phyloP scores from a whole-genome alignment of 92 coral and sea anemone species.

The Pocillopora meandrina region DNA sequence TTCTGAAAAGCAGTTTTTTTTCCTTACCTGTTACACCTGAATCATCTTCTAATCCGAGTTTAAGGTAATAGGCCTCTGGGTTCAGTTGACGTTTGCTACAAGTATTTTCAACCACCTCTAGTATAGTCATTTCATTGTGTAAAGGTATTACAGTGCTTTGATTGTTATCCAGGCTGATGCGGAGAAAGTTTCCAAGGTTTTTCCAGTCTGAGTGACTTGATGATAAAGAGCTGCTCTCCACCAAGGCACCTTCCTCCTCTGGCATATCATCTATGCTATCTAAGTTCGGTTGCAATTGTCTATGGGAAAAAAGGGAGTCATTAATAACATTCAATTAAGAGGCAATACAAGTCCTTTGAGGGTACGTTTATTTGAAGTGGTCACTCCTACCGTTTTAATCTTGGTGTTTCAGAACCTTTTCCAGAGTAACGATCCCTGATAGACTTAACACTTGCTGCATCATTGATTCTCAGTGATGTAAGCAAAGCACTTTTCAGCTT shows the following conservation, averaged over 20 bases:
- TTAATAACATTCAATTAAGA: not conserved
- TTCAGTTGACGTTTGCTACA: constrained; percentile 86
- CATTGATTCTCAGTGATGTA: constrained; percentile 86
- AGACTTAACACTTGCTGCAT: constrained; percentile 84
- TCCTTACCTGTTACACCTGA: constrained; percentile 75
- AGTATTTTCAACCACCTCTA: constrained; percentile 77
- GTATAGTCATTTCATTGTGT: constrained; percentile 81
- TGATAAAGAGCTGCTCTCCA: constrained; percentile 68
- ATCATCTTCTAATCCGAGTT: constrained; percentile 77
- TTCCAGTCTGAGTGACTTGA: constrained; percentile 94
- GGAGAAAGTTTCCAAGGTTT: constrained; percentile 86
- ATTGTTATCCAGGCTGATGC: constrained; percentile 80
- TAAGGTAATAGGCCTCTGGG: constrained; percentile 78
- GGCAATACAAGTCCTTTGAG: not conserved
- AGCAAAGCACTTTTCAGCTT: constrained; percentile 88
- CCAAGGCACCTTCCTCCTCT: constrained; percentile 49
- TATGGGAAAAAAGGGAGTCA: not conserved
- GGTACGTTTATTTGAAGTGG: too few relatives aligned
- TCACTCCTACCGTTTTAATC: constrained; percentile 23
- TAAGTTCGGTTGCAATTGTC: constrained; percentile 46
- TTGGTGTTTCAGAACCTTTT: constrained; percentile 49
- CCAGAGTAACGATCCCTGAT: constrained; percentile 91
- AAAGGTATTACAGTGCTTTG: constrained; percentile 93
- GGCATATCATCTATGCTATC: constrained; percentile 67
- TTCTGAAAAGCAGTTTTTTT: not conserved